Evolutionary conservation across 2,113 vertebrate genomes (phyloP), one percentile per base, ranked within the genome.

Genomic region (Amazona vittata): DNA sequence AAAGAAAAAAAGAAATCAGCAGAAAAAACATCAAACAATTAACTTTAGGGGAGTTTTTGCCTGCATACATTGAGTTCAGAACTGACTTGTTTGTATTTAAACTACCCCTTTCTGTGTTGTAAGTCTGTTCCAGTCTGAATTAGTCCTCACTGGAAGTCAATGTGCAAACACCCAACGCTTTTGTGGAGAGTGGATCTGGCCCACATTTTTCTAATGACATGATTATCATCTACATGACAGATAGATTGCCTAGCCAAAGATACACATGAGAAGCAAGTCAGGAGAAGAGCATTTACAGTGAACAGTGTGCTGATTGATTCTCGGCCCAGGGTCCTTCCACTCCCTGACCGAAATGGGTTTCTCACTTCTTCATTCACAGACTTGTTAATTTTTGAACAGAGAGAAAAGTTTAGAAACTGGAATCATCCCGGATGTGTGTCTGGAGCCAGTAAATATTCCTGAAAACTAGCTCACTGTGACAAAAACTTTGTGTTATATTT

Each of bases 221-320:
- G 57, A 24, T 24, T 59, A n/a, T n/a, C 12, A n/a, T 22, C 33
- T 59, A 35, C 21, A 35, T 59, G 57, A 43, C 7, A 24, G 29
- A 6, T 20, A 19, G 20, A 17, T 57, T 63, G 31, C 24, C 39
- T 15, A 24, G 39, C 4, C 33, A 57, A 41, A 25, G 33, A 22
- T 13, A 52, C 14, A 55, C 41, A 44, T 39, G 21, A 37, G 64
- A 12, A n/a, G 18, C 24, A 57, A 50, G 9, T 11, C 26, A 35
- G 20, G 19, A 67, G 69, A 64, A 37, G 15, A 64, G 24, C 46
- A 7, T 12, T 43, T 44, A 24, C 11, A 17, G 10, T 86, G 41
- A 52, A 39, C 29, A 28, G 8, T 0, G 2, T 12, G 55, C 13
- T 55, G 49, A 12, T 29, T 0, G 0, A 7, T 25, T 10, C 24